Conservation (phyloP, 2,888 invertebrate species). For the Strigamia transsilvanica region DNA sequence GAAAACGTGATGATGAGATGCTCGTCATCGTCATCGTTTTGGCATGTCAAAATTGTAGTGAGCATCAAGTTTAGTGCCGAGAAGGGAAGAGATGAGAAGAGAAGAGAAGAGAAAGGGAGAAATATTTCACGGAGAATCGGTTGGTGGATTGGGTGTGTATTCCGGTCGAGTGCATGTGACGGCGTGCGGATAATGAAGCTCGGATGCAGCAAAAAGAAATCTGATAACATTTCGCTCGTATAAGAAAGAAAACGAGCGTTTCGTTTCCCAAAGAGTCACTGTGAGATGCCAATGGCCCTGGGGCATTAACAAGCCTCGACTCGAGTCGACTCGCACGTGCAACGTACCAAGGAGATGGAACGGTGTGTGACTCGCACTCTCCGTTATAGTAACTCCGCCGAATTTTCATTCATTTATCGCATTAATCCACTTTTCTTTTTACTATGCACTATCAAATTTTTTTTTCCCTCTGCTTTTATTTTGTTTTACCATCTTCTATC, state of each 20-base stretch:
- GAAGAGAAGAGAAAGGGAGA: background rate
- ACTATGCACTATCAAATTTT: background rate
- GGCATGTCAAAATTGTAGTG: constrained; percentile 33
- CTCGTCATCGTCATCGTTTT: constrained; percentile 35
- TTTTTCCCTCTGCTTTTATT: background rate
- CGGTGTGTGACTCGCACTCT: constrained; percentile 36
- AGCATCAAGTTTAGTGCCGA: constrained; percentile 15
- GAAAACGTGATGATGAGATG: background rate
- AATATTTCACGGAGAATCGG: background rate
- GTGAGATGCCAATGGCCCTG: constrained; percentile 28
- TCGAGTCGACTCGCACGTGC: constrained; percentile 18
- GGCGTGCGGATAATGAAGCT: constrained; percentile 35
- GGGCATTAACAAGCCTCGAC: constrained; percentile 23
- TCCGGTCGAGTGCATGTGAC: constrained; percentile 10
- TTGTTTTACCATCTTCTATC: background rate
- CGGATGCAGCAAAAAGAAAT: constrained; percentile 39
- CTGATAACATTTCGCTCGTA: constrained; percentile 26
- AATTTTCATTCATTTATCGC: constrained; percentile 28
- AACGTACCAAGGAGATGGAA: constrained; percentile 32
- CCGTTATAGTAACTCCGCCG: constrained; percentile 13
- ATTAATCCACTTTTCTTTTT: constrained; percentile 27
- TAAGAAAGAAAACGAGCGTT: constrained; percentile 33
- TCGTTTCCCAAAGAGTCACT: constrained; percentile 33
- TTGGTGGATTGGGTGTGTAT: constrained; percentile 29
- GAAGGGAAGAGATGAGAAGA: background rate